phyloP scores from a whole-genome alignment of 2,888 invertebrate species.

The Aphodius granarius region DNA sequence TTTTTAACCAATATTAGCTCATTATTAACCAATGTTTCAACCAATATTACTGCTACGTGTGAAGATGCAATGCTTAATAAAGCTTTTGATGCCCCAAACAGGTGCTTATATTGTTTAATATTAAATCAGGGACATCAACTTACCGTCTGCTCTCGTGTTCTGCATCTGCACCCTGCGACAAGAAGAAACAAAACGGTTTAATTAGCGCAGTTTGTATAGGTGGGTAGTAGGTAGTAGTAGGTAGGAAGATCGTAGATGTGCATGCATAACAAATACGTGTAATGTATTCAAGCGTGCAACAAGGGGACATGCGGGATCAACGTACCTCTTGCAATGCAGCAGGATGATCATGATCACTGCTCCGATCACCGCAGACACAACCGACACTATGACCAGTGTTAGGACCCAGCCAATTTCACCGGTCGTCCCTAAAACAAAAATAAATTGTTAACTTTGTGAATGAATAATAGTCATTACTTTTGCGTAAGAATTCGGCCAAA shows the following conservation, averaged over 20 bases:
- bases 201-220: no score
- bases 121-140: slow-evolving; percentile 27
- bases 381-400: slow-evolving; percentile 69
- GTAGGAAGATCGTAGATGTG: background rate
- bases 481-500: no score
- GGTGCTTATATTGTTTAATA: no score
- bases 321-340: slow-evolving; percentile 67
- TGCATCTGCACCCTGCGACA: slow-evolving; percentile 49
- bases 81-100: no score
- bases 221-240: slow-evolving; percentile 9
- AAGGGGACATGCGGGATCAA: slow-evolving; percentile 29
- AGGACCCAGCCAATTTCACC: slow-evolving; percentile 71
- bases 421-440: slow-evolving; percentile 58
- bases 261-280: background rate
- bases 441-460: slow-evolving; percentile 19
- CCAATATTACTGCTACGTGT: no score
- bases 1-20: no score
- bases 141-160: slow-evolving; percentile 44
- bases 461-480: no score
- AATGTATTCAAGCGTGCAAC: background rate
- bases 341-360: slow-evolving; percentile 73
- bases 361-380: slow-evolving; percentile 70
- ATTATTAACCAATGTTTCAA: no score
- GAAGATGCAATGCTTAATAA: no score
- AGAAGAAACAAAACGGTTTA: slow-evolving; percentile 22